Base-by-base conservation (phyloP, 2,113 vertebrate genomes). In the Sturnira hondurensis region DNA sequence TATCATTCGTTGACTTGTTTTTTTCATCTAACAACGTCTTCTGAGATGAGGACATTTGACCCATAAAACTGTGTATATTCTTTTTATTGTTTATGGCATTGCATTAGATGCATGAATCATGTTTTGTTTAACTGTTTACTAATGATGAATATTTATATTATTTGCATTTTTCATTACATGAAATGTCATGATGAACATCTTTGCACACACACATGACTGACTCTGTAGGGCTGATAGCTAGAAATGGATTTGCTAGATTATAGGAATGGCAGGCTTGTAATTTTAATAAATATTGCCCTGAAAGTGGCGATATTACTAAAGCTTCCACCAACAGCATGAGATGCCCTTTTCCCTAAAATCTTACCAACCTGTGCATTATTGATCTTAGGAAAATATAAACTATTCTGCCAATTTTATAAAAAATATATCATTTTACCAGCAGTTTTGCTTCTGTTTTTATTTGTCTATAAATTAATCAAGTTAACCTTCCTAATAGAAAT, bases 101-200 rank as follows among this genome's bases (percentile, higher is more conserved):
- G 7, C 3, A 31, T 36, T 33, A 65, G 13, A 67, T 58, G 50
- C 86, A 70, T 65, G 33, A 94, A 92, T 78, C 24, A n/a, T 71
- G 45, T 61, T 65, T 74, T 70, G 87, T 74, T 91, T 95, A 92
- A 73, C 15, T 31, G 65, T 58, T 94, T 91, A 38, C 65, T 76
- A 56, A 65, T 86, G 73, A 65, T 67, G 38, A 89, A 47, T 77
- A 41, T 92, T 89, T 33, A 47, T 41, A 12, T 50, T 77, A 58
- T 63, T 91, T 89, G 52, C 22, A 65, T 22, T 38, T 77, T 86
- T 70, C 63, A 36, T 85, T 56, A 52, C n/a, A 71, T 22, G 86
- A 84, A 93, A 38, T 70, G 4, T 19, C 52, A 17, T 52, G 47
- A 70, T 86, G 65, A 96, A 52, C 16, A 54, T 43, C 12, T 2